A percentile compares a stretch with the other conserved stretches of the same genome.
These are phyloP conservation scores for Zoanthus solanderi DNA, from an alignment of 92 coral and sea anemone genomes.

Conservation along the genomic window DNA sequence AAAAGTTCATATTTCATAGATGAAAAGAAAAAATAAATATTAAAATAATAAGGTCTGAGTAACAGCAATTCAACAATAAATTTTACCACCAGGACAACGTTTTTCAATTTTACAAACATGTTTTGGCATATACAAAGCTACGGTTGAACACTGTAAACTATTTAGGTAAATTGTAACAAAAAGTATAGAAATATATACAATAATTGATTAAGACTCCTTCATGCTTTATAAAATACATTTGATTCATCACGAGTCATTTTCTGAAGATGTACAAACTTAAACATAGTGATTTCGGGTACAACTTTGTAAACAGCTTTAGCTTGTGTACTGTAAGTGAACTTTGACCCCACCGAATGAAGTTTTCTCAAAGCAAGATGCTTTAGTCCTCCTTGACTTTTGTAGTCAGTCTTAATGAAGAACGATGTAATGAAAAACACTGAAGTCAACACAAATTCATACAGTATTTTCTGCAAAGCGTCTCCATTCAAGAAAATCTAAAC, in stretches of 20 bases:
- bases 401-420: too few relatives aligned
- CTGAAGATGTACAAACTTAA: not conserved
- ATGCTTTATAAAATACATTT: constrained; percentile 37
- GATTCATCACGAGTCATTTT: constrained; percentile 42
- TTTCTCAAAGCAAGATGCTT: constrained; percentile 10
- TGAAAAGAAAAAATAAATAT: constrained; percentile 31
- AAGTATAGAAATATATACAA: not conserved
- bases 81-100: constrained; percentile 28
- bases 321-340: constrained; percentile 47
- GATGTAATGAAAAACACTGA: too few relatives aligned
- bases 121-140: not conserved
- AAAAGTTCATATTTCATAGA: constrained; percentile 28
- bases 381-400: too few relatives aligned
- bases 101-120: constrained; percentile 12
- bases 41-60: constrained; percentile 28
- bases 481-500: constrained; percentile 40
- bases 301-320: constrained; percentile 45
- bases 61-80: constrained; percentile 19
- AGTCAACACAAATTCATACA: not conserved
- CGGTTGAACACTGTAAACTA: not conserved
- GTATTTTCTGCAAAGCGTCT: constrained; percentile 28
- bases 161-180: not conserved
- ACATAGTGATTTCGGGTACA: constrained; percentile 38
- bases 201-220: constrained; percentile 10
- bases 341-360: constrained; percentile 29